phyloP scores from a whole-genome alignment of 2,113 vertebrate genomes.

The Planiliza haematocheilus region DNA sequence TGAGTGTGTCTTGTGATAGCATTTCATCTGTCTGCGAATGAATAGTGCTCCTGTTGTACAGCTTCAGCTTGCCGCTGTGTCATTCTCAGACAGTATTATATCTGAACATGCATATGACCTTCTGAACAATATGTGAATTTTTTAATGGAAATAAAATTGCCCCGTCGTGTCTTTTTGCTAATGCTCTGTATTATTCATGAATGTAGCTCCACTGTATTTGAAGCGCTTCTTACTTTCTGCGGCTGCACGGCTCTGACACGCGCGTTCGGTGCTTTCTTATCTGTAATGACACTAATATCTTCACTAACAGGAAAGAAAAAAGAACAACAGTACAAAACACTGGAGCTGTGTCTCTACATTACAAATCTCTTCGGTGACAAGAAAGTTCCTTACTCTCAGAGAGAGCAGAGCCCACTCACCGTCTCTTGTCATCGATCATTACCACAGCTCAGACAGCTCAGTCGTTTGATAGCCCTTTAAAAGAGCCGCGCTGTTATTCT shows the following conservation, averaged over 20 bases:
- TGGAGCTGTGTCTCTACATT: conserved; percentile 8
- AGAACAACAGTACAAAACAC: not conserved
- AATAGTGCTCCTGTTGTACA: conserved; percentile 22
- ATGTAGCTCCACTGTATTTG: conserved; percentile 51
- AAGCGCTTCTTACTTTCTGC: conserved; percentile 27
- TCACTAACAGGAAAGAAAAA: too few species aligned
- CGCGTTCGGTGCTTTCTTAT: not conserved
- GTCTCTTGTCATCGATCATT: conserved; percentile 41
- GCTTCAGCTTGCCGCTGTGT: not conserved
- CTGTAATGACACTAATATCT: too few species aligned
- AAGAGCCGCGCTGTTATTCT: conserved; percentile 9
- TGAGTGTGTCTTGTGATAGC: conserved; percentile 17
- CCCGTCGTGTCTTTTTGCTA: conserved; percentile 49
- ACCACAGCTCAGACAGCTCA: conserved; percentile 40
- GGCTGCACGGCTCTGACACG: not conserved
- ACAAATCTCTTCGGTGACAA: conserved; percentile 30
- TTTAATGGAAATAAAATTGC: conserved; percentile 68
- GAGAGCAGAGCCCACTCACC: conserved; percentile 2
- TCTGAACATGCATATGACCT: conserved; percentile 51
- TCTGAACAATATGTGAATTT: conserved; percentile 54
- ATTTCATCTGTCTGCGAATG: conserved; percentile 31
- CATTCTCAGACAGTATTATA: conserved; percentile 29
- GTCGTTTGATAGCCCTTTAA: conserved; percentile 29
- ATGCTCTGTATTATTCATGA: conserved; percentile 64
- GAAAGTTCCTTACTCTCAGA: conserved; percentile 8